Evolutionary conservation across 2,797 vertebrate species (phyloP).

Genomic region (Periophthalmus magnuspinnatus): DNA sequence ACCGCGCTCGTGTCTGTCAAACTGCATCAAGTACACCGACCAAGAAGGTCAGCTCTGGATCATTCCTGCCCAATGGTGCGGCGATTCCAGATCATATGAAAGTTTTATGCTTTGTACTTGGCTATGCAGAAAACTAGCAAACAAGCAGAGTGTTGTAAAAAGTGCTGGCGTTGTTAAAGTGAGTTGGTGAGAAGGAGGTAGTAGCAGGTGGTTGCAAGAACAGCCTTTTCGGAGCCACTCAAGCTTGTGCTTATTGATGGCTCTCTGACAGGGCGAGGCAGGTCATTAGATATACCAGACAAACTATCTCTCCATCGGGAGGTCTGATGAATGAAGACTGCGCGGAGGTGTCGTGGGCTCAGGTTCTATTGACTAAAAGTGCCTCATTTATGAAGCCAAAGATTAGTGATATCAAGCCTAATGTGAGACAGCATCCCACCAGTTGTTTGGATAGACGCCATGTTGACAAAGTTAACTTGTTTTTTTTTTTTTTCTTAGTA

Average conservation of each 20-base stretch:
- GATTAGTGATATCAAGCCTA: slow-evolving; percentile 45
- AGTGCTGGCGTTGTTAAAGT: slow-evolving; percentile 46
- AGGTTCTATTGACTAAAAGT: slow-evolving; percentile 53
- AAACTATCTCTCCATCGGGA: slow-evolving; percentile 45
- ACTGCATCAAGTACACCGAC: slow-evolving; percentile 50
- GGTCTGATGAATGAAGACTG: slow-evolving; percentile 48
- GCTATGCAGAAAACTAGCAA: slow-evolving; percentile 29
- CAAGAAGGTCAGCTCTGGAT: slow-evolving; percentile 58
- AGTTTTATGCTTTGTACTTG: slow-evolving; percentile 29
- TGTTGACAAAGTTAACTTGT: slow-evolving; percentile 8
- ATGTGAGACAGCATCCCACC: slow-evolving; percentile 27
- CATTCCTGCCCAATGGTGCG: slow-evolving; percentile 28
- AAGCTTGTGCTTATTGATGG: slow-evolving; percentile 52
- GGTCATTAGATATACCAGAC: slow-evolving; percentile 52
- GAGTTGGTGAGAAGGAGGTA: slow-evolving; percentile 40
- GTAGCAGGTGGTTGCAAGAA: slow-evolving; percentile 26
- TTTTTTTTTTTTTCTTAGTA: neutral
- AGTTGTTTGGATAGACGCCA: slow-evolving; percentile 28
- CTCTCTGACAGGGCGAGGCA: slow-evolving; percentile 40
- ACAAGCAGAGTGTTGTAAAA: slow-evolving; percentile 34
- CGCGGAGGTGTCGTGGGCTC: slow-evolving; percentile 29
- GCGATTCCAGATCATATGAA: slow-evolving; percentile 38
- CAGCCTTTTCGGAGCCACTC: slow-evolving; percentile 36
- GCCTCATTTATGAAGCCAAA: slow-evolving; percentile 44
- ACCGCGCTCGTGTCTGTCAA: slow-evolving; percentile 56